Evolutionary conservation across 2,888 invertebrate species (phyloP).

Genomic region (Eilema sororculum): DNA sequence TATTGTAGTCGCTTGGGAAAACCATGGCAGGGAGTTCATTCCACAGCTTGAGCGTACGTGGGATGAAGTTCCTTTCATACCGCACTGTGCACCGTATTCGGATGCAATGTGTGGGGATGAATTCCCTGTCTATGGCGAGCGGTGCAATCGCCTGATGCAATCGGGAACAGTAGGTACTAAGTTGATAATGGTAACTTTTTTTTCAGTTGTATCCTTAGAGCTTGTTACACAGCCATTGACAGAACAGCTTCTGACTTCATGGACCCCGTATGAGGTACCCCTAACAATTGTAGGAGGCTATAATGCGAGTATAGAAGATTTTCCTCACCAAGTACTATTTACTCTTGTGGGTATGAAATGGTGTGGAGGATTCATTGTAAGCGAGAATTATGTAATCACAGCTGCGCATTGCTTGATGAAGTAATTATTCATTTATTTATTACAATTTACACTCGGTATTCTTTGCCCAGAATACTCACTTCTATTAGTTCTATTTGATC

Average conservation of each 20-base stretch:
- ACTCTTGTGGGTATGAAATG: no score
- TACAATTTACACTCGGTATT: not conserved
- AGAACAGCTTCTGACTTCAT: not conserved
- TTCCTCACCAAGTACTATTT: not conserved
- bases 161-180: no score
- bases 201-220: not conserved
- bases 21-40: no score
- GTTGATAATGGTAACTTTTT: not conserved
- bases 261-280: not conserved
- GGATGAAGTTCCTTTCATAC: no score
- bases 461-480: no score
- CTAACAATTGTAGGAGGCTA: not conserved
- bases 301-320: constrained; percentile 4
- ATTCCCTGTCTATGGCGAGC: no score
- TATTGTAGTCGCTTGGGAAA: no score
- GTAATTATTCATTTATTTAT: not conserved
- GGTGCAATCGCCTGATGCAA: no score
- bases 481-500: no score
- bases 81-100: no score
- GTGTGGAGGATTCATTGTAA: constrained; percentile 5
- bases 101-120: no score
- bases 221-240: not conserved
- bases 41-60: no score
- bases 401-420: not conserved
- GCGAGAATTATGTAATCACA: constrained; percentile 1